Base-by-base conservation (phyloP, 2,888 invertebrate species). In the Andrena bucephala region DNA sequence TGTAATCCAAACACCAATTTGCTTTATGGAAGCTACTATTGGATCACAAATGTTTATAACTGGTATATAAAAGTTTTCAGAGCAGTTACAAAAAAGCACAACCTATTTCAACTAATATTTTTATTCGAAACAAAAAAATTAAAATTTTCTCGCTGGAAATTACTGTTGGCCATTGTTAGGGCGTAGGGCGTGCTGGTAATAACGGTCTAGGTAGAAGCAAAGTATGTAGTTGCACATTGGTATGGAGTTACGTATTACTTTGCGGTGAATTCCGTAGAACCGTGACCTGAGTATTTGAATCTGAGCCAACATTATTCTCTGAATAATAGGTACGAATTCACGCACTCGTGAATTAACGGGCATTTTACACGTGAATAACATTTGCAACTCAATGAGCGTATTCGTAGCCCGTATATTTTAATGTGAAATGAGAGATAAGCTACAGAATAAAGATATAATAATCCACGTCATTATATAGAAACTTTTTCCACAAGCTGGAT, bases 241-340 rank as follows among this genome's bases (percentile, higher is more conserved):
- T 77, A 79, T 68, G 65, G 59, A 31, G 33, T 63, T 73, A 59
- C 72, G 83, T 83, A 86, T 86, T 83, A 85, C 84, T 83, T 84
- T 77, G 33, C 20, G 20, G 20, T 52, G 52, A 52, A 52, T 52
- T 20, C 52, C 8, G 52, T 52, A 57, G 31, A 71, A 62, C 27
- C 29, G 33, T 42, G 48, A 42, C 59, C 16, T 13, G 27, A 31
- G 36, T 20, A 27, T 57, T 57, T 54, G 68, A 68, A 57, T 68
- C n/a, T 16, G 5, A 68, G 57, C 68, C 54, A 68, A 36, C 57
- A 33, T 36, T 57, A 54, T 31, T n/a, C 36, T 20, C 20, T 20
- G 42, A 24, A 33, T 62, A 62, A 62, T 62, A 20, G 20, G 20
- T 20, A 20, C n/a, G 62, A 50, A 65, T 7, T 65, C 65, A 16